phyloP scores from a whole-genome alignment of 2,888 invertebrate genomes.

The Timema cristinae region DNA sequence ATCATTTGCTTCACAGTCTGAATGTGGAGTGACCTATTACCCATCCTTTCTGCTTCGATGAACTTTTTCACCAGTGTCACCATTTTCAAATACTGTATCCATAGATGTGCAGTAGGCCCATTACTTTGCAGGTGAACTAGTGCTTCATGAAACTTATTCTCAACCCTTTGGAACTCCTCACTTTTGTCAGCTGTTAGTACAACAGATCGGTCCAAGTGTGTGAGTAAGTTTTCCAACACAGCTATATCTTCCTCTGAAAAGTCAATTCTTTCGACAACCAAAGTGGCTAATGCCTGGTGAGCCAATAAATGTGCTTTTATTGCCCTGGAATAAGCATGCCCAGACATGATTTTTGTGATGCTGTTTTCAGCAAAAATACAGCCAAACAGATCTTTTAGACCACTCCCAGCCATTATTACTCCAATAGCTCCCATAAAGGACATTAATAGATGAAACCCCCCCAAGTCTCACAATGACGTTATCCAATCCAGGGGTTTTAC shows the following conservation, averaged over 20 bases:
- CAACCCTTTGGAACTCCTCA: neutral
- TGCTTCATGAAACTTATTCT: neutral
- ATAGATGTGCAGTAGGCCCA: slow-evolving; percentile 25
- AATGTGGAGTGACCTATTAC: slow-evolving; percentile 26
- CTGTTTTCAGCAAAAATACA: slow-evolving; percentile 17
- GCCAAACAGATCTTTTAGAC: neutral
- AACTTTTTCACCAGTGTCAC: slow-evolving; percentile 22
- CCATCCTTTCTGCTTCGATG: slow-evolving; percentile 23
- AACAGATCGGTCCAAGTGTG: neutral
- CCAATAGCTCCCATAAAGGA: slow-evolving; percentile 25
- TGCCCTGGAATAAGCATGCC: slow-evolving; percentile 18
- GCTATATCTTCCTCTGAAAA: neutral
- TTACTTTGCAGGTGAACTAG: neutral
- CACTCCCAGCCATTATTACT: slow-evolving; percentile 27
- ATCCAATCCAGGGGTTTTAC: slow-evolving; percentile 26
- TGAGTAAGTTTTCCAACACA: neutral
- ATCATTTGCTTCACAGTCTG: slow-evolving; percentile 26
- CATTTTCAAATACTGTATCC: slow-evolving; percentile 28
- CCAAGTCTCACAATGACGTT: slow-evolving; percentile 31
- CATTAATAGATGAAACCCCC: slow-evolving; percentile 28
- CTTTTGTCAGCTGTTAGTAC: neutral
- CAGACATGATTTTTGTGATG: slow-evolving; percentile 17
- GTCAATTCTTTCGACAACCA: neutral
- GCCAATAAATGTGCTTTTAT: slow-evolving; percentile 12
- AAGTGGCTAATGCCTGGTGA: neutral